phyloP scores from a whole-genome alignment of 2,797 vertebrate species.

The Phalanger gymnotis region DNA sequence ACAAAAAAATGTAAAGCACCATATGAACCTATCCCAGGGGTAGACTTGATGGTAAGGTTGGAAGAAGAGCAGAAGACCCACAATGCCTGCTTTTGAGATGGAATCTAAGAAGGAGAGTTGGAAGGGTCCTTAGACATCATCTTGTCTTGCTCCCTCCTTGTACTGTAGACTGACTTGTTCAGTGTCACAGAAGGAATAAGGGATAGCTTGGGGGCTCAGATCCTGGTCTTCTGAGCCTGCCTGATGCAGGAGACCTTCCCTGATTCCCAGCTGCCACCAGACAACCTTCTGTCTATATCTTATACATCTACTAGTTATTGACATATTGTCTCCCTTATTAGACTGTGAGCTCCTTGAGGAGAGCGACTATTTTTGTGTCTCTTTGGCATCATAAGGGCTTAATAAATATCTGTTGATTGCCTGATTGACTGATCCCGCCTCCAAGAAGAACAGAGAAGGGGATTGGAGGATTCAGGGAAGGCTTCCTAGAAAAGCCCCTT shows the following conservation, averaged over 20 bases:
- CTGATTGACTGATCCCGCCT: not conserved
- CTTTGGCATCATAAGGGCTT: not conserved
- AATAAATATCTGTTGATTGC: not conserved
- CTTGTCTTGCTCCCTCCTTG: not conserved
- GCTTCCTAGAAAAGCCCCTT: not conserved
- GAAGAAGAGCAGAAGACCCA: not conserved
- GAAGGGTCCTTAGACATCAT: not conserved
- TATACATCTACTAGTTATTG: not conserved
- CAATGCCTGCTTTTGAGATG: not conserved
- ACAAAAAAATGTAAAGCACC: not conserved
- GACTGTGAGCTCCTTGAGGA: not conserved
- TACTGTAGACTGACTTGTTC: not conserved
- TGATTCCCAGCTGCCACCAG: not conserved
- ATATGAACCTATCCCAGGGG: not conserved
- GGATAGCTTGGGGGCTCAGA: not conserved
- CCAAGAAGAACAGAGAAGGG: not conserved
- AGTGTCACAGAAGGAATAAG: not conserved
- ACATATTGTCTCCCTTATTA: not conserved
- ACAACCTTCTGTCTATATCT: not conserved
- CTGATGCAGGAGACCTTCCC: not conserved
- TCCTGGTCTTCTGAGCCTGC: not conserved
- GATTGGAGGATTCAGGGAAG: not conserved
- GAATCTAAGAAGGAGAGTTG: too few relatives aligned
- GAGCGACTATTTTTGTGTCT: not conserved
- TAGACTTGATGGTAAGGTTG: not conserved